These are phyloP conservation scores for Caracal caracal DNA, from an alignment of 2,113 vertebrate species.

Conservation along the genomic window DNA sequence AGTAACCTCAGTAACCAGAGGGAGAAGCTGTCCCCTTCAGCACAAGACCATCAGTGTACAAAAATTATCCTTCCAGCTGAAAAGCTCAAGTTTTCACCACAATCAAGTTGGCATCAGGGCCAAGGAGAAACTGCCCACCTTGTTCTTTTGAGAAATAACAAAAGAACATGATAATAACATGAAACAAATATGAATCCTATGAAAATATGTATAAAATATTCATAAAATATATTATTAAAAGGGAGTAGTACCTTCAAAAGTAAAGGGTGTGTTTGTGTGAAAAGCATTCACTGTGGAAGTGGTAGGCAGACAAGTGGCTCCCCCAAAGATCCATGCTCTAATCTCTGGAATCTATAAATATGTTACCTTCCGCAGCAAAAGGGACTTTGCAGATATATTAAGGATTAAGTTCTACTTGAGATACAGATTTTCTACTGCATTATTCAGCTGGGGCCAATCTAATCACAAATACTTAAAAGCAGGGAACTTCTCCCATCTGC, in stretches of 20 bases:
- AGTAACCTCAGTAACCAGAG: neutral
- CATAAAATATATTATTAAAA: neutral
- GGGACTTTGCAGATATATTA: neutral
- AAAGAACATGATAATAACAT: neutral
- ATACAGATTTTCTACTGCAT: too few species aligned
- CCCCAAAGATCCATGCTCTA: neutral
- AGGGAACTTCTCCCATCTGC: neutral
- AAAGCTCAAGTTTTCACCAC: neutral
- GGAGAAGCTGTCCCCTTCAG: neutral
- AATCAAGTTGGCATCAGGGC: neutral
- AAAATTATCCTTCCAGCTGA: neutral
- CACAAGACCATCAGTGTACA: neutral
- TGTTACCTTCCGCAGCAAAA: neutral
- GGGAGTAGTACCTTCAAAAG: neutral
- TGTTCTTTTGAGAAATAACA: neutral
- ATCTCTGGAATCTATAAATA: neutral
- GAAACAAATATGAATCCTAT: neutral
- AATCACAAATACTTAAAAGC: neutral
- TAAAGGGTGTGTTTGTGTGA: neutral
- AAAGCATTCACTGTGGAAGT: neutral
- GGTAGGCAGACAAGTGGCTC: neutral
- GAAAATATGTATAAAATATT: neutral
- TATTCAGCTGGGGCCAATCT: neutral
- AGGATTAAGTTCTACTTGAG: neutral
- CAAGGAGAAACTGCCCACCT: neutral